phyloP scores from a whole-genome alignment of 2,888 invertebrate genomes.

The Heliconius aoede region DNA sequence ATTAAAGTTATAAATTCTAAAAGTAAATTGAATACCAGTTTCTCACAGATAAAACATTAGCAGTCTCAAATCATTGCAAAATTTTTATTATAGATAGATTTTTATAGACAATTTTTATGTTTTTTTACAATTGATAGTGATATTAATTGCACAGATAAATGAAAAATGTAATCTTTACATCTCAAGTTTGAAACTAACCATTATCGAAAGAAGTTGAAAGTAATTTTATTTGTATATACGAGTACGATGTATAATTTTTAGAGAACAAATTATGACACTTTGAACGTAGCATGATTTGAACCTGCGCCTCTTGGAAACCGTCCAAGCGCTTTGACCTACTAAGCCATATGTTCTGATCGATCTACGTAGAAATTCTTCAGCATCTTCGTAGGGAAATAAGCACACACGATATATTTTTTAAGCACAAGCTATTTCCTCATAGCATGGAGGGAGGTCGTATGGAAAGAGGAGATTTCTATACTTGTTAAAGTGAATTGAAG shows the following conservation, averaged over 20 bases:
- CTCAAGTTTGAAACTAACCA: not conserved
- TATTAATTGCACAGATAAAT: not conserved
- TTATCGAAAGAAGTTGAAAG: not conserved
- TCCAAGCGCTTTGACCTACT: too few species aligned
- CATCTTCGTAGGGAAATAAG: too few species aligned
- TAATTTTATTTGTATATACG: not conserved
- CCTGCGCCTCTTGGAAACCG: too few species aligned
- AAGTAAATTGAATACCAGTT: not conserved
- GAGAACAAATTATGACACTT: too few species aligned
- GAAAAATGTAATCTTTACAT: not conserved
- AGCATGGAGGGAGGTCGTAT: not conserved
- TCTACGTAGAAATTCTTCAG: too few species aligned
- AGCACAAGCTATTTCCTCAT: not conserved
- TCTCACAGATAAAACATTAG: conserved; percentile 14
- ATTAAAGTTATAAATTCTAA: conserved; percentile 3
- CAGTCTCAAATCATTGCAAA: not conserved
- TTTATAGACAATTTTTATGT: not conserved
- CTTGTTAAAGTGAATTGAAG: too few species aligned
- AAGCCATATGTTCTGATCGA: too few species aligned
- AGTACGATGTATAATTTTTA: not conserved
- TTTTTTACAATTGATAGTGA: not conserved
- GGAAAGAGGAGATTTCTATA: too few species aligned
- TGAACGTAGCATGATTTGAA: too few species aligned
- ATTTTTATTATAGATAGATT: not conserved
- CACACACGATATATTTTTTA: not conserved